Conservation (phyloP, 2,888 invertebrate genomes). For the Heliconius hortense region DNA sequence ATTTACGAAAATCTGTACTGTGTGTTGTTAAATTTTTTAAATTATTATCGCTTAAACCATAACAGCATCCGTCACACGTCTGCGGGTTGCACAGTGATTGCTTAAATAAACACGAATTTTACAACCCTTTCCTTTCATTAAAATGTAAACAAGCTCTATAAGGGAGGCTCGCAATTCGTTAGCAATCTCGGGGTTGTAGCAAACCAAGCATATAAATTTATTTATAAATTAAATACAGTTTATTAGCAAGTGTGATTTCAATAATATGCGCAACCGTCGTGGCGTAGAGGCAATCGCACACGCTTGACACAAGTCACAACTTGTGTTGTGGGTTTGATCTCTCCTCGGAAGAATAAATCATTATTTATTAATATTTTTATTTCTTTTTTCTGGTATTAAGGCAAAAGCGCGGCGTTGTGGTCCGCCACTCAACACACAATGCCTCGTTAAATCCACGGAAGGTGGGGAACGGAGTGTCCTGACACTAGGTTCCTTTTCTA, state of each 20-base stretch:
- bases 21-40: not conserved
- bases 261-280: not conserved
- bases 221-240: slow-evolving; percentile 1
- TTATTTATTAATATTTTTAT: no score
- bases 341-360: no score
- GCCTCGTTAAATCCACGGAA: no score
- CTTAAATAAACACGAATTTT: slow-evolving; percentile 61
- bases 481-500: no score
- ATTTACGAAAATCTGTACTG: no score
- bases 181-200: slow-evolving; percentile 17
- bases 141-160: slow-evolving; percentile 61
- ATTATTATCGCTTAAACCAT: slow-evolving; percentile 5
- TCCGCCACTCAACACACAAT: no score
- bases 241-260: not conserved
- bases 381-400: no score
- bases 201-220: slow-evolving; percentile 1
- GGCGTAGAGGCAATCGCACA: no score
- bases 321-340: no score
- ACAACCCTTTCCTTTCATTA: slow-evolving; percentile 65
- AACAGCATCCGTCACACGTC: slow-evolving; percentile 2
- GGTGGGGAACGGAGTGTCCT: no score
- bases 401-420: no score
- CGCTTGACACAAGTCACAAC: no score
- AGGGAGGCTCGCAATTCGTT: slow-evolving; percentile 23
- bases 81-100: slow-evolving; percentile 50